A percentile compares a stretch with the other conserved stretches of the same genome.
These are phyloP conservation scores for Porites divaricata DNA, from an alignment of 92 coral and sea anemone genomes.

Conservation along the genomic window DNA sequence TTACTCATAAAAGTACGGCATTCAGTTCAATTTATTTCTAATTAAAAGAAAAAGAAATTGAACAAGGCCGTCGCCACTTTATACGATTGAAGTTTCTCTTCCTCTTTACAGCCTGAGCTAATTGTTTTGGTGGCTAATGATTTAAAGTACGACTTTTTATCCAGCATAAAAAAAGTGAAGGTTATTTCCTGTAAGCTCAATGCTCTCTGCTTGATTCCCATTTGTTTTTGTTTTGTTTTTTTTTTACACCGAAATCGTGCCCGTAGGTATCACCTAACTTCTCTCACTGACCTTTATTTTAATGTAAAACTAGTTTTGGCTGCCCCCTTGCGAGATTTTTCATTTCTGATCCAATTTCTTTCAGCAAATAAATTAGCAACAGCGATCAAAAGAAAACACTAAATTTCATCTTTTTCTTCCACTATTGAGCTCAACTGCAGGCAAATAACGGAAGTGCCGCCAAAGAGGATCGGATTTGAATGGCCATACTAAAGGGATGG, in stretches of 20 bases:
- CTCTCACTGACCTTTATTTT: not conserved
- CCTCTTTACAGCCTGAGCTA: not conserved
- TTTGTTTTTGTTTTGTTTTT: not conserved
- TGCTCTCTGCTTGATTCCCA: not conserved
- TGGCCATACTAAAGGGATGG: too few relatives aligned
- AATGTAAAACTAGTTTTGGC: slow-evolving; percentile 1
- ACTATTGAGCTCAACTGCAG: too few relatives aligned
- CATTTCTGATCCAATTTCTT: slow-evolving; percentile 7
- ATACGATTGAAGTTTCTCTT: not conserved
- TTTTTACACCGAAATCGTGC: slow-evolving; percentile 5
- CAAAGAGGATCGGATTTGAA: too few relatives aligned
- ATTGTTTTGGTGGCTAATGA: slow-evolving; percentile 7
- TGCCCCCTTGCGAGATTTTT: not conserved
- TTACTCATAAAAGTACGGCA: not conserved
- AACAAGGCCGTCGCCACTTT: not conserved
- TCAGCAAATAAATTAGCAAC: not conserved
- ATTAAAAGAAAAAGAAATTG: not conserved
- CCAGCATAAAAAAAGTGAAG: slow-evolving; percentile 7
- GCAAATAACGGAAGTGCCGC: not conserved
- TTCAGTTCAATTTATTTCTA: not conserved
- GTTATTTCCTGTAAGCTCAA: slow-evolving; percentile 25
- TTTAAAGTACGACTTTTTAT: slow-evolving; percentile 16
- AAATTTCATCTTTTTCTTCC: not conserved
- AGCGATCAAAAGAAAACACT: not conserved
- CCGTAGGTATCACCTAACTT: not conserved